Evolutionary conservation across 2,888 invertebrate species (phyloP).

Genomic region (Drosophila anomelani): DNA sequence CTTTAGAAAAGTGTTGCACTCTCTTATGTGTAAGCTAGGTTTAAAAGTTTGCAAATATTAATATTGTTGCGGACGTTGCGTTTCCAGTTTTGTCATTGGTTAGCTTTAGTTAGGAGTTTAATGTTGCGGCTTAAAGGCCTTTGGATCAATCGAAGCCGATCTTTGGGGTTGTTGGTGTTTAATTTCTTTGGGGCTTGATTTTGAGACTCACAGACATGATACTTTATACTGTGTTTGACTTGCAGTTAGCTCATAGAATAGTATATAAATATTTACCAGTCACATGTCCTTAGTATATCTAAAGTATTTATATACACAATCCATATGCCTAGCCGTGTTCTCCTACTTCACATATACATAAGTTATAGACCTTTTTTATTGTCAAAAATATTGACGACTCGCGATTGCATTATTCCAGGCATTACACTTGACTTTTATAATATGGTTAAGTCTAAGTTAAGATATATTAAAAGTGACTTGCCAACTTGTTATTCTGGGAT

Average conservation of each 20-base stretch:
- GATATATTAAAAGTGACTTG: constrained; percentile 35
- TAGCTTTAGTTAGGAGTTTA: constrained; percentile 38
- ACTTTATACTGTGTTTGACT: constrained; percentile 20
- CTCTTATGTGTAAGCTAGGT: constrained; percentile 46
- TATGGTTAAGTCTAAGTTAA: constrained; percentile 34
- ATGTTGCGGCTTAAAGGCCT: constrained; percentile 27
- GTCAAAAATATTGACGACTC: constrained; percentile 76
- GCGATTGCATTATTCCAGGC: constrained; percentile 58
- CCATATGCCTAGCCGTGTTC: constrained; percentile 36
- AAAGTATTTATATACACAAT: constrained; percentile 59
- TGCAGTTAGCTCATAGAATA: constrained; percentile 43
- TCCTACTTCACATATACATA: constrained; percentile 32
- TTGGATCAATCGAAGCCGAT: constrained; percentile 53
- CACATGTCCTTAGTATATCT: constrained; percentile 46
- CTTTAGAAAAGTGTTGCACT: constrained; percentile 30
- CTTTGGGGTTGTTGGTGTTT: constrained; percentile 37
- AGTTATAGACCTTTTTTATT: constrained; percentile 64
- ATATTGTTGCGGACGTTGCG: constrained; percentile 64
- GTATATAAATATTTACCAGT: constrained; percentile 52
- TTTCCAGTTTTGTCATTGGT: constrained; percentile 58
- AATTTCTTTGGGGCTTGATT: constrained; percentile 26
- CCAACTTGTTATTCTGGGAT: constrained; percentile 17
- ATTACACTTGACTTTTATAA: constrained; percentile 51
- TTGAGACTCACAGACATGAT: constrained; percentile 21
- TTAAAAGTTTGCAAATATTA: constrained; percentile 50